A percentile compares a stretch with the other conserved stretches of the same genome.
Evolutionary conservation across 2,113 vertebrate genomes (phyloP).

Genomic region (Dunckerocampus dactyliophorus): DNA sequence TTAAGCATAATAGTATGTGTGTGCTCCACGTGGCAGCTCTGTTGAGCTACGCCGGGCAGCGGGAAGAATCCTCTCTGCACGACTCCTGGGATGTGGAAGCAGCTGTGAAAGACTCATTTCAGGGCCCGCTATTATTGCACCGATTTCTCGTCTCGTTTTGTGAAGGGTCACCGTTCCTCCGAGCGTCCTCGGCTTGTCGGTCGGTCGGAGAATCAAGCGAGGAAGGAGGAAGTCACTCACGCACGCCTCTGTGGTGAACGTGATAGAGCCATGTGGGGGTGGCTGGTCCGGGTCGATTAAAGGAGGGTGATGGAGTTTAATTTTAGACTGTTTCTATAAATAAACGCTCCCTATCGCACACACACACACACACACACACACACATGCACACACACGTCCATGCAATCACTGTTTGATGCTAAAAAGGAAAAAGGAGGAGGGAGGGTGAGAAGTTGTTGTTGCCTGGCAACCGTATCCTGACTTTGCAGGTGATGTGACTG

Average conservation of each 20-base stretch:
- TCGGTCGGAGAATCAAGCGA: too few relatives aligned
- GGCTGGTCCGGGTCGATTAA: not conserved
- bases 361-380: not conserved
- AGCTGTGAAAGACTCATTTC: too few relatives aligned
- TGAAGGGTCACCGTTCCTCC: too few relatives aligned
- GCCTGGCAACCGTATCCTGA: not conserved
- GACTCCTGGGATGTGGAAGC: too few relatives aligned
- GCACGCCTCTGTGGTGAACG: not conserved
- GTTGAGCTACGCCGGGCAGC: too few relatives aligned
- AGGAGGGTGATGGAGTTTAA: not conserved
- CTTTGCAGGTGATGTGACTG: not conserved
- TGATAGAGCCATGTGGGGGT: too few relatives aligned
- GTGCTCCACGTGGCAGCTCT: too few relatives aligned
- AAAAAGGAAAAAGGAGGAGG: not conserved
- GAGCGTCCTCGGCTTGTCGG: too few relatives aligned
- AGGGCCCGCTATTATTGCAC: too few relatives aligned
- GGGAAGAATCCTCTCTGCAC: too few relatives aligned
- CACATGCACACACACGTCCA: not conserved
- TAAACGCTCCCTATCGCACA: not conserved
- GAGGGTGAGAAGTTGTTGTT: not conserved
- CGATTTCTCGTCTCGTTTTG: too few relatives aligned
- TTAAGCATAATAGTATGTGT: too few relatives aligned
- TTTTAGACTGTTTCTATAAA: slow-evolving; percentile 5
- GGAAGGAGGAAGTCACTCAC: not conserved
- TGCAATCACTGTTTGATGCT: not conserved